Evolutionary conservation across 2,113 vertebrate genomes (phyloP), one percentile per base, ranked within the genome.

Genomic region (Aspiorhynchus laticeps): DNA sequence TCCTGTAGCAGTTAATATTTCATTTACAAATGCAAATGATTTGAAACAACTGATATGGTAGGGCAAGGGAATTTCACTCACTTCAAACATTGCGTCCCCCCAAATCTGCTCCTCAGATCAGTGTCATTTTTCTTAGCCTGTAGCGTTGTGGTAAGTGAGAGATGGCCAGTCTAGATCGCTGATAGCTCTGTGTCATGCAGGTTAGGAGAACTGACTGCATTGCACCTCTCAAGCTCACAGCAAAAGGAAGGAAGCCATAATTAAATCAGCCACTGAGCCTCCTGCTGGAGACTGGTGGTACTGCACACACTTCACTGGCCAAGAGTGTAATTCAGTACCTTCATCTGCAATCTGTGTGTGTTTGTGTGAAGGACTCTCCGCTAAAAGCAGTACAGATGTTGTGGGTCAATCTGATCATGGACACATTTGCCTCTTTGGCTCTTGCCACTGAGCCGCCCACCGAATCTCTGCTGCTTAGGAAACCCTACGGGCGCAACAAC

Each of bases 401-500:
- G 69, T 97, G 97, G 97, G 97, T 98, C 86, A 98, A 98, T 89
- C 93, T 98, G 85, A 98, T 98, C 92, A 98, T 97, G 97, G 97
- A 98, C 93, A 98, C 97, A 0, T 97, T 98, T 43, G 97, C 97
- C 11, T 98, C 97, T 11, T 93, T 98, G 92, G 97, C 97, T 21
- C 93, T 98, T 91, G 97, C 97, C 63, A 98, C 97, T 0, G 97
- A 98, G 87, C 97, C 97, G 1, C 97, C 97, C 81, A 97, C 96
- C 0, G 97, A 98, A 92, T 92, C 95, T 0, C 95, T 97, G 91
- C 93, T 98, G 83, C 94, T 97, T 88, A 94, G 97, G 85, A 97
- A 96, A 93, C 97, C 97, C 0, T 97, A 98, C 0, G 97, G 97
- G 80, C 94, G 97, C 10, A 96, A 98, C 95, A 97, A 97, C 91